phyloP scores from a whole-genome alignment of 2,888 invertebrate species.

The Ophioninae sp. region DNA sequence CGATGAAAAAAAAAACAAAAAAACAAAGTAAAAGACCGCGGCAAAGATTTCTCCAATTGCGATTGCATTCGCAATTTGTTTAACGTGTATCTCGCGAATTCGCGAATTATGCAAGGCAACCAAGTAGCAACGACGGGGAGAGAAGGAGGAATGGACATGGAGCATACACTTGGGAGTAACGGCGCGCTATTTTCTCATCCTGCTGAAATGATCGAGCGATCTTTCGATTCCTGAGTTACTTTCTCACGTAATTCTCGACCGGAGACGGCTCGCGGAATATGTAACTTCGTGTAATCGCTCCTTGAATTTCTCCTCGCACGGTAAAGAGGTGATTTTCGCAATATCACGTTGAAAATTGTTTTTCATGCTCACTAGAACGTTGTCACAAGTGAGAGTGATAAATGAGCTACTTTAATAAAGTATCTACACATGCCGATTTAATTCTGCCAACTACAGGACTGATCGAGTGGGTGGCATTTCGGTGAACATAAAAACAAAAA shows the following conservation, averaged over 20 bases:
- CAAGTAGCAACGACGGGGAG: neutral
- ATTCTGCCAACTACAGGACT: neutral
- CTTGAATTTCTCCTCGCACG: slow-evolving; percentile 21
- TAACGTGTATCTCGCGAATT: slow-evolving; percentile 38
- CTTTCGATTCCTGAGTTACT: slow-evolving; percentile 59
- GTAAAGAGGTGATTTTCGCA: neutral
- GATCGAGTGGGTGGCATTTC: neutral
- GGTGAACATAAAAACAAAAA: neutral
- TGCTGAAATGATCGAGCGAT: slow-evolving; percentile 52
- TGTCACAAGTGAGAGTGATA: neutral
- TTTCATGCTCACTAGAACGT: neutral
- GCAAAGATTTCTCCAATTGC: slow-evolving; percentile 32
- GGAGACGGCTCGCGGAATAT: slow-evolving; percentile 28
- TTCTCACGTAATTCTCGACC: slow-evolving; percentile 57
- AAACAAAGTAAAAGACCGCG: slow-evolving; percentile 9
- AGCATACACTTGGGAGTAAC: slow-evolving; percentile 9
- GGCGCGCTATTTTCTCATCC: slow-evolving; percentile 40
- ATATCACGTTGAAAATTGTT: slow-evolving; percentile 32
- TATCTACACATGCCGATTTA: neutral
- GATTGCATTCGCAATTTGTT: slow-evolving; percentile 36
- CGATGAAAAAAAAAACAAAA: slow-evolving; percentile 18
- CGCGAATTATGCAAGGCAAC: slow-evolving; percentile 45
- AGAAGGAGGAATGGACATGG: slow-evolving; percentile 36
- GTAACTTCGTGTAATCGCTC: slow-evolving; percentile 37
- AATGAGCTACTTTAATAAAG: neutral